phyloP scores from a whole-genome alignment of 1,140 invertebrate genomes.

The Drosophila bifasciata region DNA sequence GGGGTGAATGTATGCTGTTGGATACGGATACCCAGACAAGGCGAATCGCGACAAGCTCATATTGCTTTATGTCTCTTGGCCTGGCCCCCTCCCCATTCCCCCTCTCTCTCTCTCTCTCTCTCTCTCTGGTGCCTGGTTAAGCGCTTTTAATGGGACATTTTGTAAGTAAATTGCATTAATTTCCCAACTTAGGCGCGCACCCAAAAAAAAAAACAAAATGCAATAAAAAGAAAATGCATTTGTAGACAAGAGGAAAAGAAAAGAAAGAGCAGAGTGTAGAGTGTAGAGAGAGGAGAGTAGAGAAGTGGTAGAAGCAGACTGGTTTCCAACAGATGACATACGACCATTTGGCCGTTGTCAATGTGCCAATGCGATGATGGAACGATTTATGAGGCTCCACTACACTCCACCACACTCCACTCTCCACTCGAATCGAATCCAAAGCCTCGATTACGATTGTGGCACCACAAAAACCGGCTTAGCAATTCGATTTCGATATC shows the following conservation, averaged over 20 bases:
- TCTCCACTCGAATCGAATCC: too few relatives aligned
- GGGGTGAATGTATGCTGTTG: background rate
- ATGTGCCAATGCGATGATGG: slow-evolving; percentile 69
- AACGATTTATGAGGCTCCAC: slow-evolving; percentile 67
- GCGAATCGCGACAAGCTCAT: slow-evolving; percentile 69
- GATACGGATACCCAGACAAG: slow-evolving; percentile 43
- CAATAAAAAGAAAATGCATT: background rate
- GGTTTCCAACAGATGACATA: slow-evolving; percentile 32
- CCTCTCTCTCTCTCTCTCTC: background rate
- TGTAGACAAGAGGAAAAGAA: too few relatives aligned
- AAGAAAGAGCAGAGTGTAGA: too few relatives aligned
- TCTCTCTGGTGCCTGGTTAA: slow-evolving; percentile 29
- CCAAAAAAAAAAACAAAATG: slow-evolving; percentile 1
- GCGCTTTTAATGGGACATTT: slow-evolving; percentile 77
- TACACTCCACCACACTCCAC: too few relatives aligned
- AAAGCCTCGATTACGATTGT: slow-evolving; percentile 39
- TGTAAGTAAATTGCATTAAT: slow-evolving; percentile 79
- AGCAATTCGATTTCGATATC: slow-evolving; percentile 54
- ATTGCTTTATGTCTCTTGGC: slow-evolving; percentile 45
- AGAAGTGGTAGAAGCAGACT: background rate
- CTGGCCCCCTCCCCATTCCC: too few relatives aligned
- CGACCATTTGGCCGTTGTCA: slow-evolving; percentile 58
- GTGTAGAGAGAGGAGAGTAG: background rate
- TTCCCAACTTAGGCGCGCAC: slow-evolving; percentile 50
- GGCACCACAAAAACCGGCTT: slow-evolving; percentile 40